Conservation (phyloP, 2,888 invertebrate species). For the Tachystola acroxantha region DNA sequence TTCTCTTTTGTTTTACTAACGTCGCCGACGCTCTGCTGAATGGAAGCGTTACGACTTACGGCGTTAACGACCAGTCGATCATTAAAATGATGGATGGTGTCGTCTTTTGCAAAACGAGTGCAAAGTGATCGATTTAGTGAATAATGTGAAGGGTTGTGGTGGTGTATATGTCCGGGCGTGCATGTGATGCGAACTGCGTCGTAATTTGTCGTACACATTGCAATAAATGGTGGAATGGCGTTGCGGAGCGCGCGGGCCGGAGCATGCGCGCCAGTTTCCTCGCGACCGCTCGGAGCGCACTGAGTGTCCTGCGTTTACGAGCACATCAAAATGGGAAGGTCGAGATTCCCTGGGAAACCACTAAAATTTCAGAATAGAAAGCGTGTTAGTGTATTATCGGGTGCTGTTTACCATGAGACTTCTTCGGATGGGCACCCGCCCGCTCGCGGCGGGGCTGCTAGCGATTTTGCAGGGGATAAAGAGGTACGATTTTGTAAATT, state of each 20-base stretch:
- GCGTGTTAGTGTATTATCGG: conserved; percentile 88
- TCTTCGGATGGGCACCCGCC: conserved; percentile 64
- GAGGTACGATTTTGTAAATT: conserved; percentile 44
- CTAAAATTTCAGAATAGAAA: conserved; percentile 92
- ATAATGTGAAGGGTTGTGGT: conserved; percentile 64
- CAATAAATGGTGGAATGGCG: conserved; percentile 75
- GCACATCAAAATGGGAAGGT: conserved; percentile 85
- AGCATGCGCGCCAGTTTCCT: conserved; percentile 77
- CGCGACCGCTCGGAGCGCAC: conserved; percentile 69
- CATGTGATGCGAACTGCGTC: conserved; percentile 70
- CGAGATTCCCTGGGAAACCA: conserved; percentile 93
- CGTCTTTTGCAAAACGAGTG: conserved; percentile 69
- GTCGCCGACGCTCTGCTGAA: conserved; percentile 65
- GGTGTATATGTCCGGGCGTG: conserved; percentile 59
- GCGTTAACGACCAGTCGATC: conserved; percentile 69
- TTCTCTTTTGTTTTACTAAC: conserved; percentile 74
- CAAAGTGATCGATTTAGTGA: conserved; percentile 63
- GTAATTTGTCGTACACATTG: conserved; percentile 75
- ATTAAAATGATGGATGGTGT: conserved; percentile 74
- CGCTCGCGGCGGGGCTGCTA: conserved; percentile 60
- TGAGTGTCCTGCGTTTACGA: conserved; percentile 77
- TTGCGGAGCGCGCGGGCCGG: conserved; percentile 75
- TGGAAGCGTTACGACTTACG: conserved; percentile 69
- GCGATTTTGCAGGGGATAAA: conserved; percentile 72
- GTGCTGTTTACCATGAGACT: conserved; percentile 75